These are phyloP conservation scores for Dermatemys mawii DNA, from an alignment of 2,113 vertebrate species.

Conservation along the genomic window DNA sequence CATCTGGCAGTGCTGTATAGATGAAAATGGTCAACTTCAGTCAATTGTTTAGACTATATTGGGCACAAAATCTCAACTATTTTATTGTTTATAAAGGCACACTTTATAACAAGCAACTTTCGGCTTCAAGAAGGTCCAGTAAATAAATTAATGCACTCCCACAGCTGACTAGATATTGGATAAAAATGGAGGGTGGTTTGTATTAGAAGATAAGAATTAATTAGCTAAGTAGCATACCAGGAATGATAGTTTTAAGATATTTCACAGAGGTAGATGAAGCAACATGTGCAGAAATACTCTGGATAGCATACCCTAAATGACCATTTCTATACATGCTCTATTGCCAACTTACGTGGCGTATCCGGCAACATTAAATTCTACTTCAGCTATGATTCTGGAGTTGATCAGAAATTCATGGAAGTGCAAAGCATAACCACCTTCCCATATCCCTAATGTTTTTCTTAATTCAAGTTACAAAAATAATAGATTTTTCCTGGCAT, in stretches of 20 bases:
- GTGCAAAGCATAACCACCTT: neutral
- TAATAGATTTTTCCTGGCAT: neutral
- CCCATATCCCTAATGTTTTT: neutral
- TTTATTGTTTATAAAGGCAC: neutral
- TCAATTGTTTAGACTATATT: neutral
- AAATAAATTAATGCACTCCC: neutral
- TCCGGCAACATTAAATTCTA: accelerated
- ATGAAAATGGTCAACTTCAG: neutral
- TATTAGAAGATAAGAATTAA: neutral
- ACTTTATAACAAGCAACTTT: neutral
- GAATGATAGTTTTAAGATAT: neutral
- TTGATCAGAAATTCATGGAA: neutral
- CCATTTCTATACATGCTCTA: accelerated
- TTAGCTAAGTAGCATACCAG: neutral
- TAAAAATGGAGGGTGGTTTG: neutral
- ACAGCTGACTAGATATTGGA: neutral
- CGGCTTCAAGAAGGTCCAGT: neutral
- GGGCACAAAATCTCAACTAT: neutral
- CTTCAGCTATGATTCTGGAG: neutral
- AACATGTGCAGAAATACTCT: neutral
- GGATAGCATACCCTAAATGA: neutral
- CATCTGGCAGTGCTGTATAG: neutral
- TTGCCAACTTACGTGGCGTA: neutral
- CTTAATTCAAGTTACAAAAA: neutral
- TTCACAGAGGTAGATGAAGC: neutral